These are phyloP conservation scores for Calyptommatus sinebrachiatus DNA, from an alignment of 2,113 vertebrate species.

Conservation along the genomic window DNA sequence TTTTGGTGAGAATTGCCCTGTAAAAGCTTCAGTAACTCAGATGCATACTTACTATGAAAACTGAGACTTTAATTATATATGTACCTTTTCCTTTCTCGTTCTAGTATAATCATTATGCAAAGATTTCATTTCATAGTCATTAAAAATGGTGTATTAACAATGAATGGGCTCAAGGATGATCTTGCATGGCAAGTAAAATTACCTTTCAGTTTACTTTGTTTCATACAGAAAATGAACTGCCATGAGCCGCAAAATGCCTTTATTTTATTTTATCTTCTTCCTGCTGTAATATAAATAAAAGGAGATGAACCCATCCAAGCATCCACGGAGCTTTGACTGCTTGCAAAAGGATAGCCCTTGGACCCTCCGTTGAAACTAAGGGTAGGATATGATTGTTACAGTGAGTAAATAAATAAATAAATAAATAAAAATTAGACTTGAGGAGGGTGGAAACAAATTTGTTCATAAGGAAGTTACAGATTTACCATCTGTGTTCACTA, in stretches of 20 bases:
- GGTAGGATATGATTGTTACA: too few relatives aligned
- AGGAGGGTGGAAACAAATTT: constrained; percentile 54
- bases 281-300: constrained; percentile 49
- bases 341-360: constrained; percentile 49
- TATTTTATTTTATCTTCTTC: not conserved
- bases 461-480: constrained; percentile 72
- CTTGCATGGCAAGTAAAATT: constrained; percentile 36
- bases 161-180: constrained; percentile 42
- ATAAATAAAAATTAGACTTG: constrained; percentile 45
- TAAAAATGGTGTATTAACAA: constrained; percentile 41
- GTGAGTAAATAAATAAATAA: too few relatives aligned
- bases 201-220: constrained; percentile 44
- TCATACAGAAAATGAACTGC: constrained; percentile 43
- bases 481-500: constrained; percentile 74
- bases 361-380: too few relatives aligned
- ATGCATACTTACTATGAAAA: not conserved
- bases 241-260: constrained; percentile 43
- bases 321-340: constrained; percentile 47
- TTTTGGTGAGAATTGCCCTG: not conserved
- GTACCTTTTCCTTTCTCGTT: constrained; percentile 23
- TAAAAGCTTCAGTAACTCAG: not conserved
- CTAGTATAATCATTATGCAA: constrained; percentile 25
- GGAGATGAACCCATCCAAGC: constrained; percentile 40
- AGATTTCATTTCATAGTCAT: constrained; percentile 33
- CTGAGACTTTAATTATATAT: constrained; percentile 1